Evolutionary conservation across 2,113 vertebrate species (phyloP).

Genomic region (Cariama cristata): DNA sequence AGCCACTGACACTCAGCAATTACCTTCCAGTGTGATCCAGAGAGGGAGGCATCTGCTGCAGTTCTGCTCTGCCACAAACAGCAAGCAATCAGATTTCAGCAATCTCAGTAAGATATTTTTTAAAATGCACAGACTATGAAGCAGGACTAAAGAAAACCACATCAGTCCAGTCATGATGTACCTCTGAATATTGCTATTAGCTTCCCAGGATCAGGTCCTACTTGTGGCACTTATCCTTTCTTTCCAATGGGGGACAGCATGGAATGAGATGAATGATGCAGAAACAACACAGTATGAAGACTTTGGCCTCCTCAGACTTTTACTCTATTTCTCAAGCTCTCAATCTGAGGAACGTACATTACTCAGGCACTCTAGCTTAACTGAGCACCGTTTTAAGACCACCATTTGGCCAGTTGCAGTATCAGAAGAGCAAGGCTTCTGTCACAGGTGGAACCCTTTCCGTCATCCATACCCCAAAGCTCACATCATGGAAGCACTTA

Average conservation of each 20-base stretch:
- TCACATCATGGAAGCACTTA: background rate
- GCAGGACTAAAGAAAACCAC: background rate
- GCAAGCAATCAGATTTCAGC: rapidly evolving
- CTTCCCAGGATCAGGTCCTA: background rate
- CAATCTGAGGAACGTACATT: background rate
- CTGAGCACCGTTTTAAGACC: background rate
- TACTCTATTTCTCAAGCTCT: background rate
- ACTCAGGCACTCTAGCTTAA: background rate
- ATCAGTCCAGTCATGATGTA: background rate
- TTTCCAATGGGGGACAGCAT: rapidly evolving
- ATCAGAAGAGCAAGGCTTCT: background rate
- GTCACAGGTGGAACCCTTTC: background rate
- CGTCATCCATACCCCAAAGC: background rate
- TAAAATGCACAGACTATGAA: background rate
- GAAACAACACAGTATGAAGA: background rate
- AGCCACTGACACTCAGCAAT: background rate
- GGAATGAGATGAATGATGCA: background rate
- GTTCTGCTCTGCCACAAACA: rapidly evolving
- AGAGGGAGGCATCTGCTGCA: background rate
- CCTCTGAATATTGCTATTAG: background rate
- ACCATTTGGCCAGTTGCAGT: background rate
- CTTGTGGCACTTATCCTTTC: background rate
- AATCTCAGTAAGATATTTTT: background rate
- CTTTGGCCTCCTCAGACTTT: background rate
- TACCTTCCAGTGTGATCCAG: background rate